These are phyloP conservation scores for Thamnophis sirtalis DNA, from an alignment of 2,113 vertebrate genomes.

Conservation along the genomic window DNA sequence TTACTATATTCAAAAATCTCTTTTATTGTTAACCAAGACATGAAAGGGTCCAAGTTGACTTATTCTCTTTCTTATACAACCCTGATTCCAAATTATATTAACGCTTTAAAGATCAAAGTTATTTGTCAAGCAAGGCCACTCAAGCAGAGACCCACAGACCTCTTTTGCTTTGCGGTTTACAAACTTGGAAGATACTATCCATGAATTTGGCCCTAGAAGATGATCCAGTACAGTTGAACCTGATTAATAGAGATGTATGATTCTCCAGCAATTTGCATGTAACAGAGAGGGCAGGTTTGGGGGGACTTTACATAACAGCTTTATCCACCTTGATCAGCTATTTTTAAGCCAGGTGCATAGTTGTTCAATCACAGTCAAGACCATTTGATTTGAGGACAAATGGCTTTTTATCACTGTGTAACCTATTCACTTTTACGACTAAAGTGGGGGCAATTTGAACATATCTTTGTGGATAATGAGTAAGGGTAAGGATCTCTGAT, in stretches of 20 bases:
- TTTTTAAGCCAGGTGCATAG: background rate
- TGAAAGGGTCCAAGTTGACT: background rate
- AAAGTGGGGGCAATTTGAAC: background rate
- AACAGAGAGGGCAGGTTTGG: background rate
- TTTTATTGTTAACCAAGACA: background rate
- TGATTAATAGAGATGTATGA: background rate
- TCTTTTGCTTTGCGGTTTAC: background rate
- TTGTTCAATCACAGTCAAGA: background rate
- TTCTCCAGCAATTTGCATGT: background rate
- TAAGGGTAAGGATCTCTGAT: background rate
- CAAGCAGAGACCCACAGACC: background rate
- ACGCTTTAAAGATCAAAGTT: background rate
- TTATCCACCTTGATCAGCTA: background rate
- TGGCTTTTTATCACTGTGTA: background rate
- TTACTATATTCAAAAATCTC: background rate
- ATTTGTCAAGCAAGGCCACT: background rate
- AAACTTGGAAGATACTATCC: background rate
- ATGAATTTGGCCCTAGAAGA: background rate
- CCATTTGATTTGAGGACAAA: background rate
- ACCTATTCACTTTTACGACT: background rate
- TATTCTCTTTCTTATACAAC: background rate
- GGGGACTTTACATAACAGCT: background rate
- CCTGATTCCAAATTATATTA: background rate
- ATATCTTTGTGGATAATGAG: background rate
- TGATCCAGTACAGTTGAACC: background rate